A percentile compares a stretch with the other conserved stretches of the same genome.
phyloP scores from a whole-genome alignment of 2,797 vertebrate species.

The Centroberyx gerrardi region DNA sequence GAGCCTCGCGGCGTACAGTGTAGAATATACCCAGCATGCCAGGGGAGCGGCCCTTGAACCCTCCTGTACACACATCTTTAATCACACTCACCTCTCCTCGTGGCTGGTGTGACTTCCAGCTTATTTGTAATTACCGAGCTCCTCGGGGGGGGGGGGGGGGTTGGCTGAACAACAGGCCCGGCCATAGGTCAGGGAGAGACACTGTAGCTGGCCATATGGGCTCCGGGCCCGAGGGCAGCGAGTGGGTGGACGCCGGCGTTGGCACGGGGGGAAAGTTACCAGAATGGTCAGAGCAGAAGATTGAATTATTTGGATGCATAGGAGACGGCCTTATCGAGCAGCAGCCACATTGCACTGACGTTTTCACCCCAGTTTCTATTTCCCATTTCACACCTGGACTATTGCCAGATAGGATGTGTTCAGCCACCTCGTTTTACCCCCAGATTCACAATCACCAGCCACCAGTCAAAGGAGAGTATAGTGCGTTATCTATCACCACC shows the following conservation, averaged over 20 bases:
- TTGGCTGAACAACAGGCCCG: slow-evolving; percentile 71
- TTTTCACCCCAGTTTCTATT: slow-evolving; percentile 74
- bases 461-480: slow-evolving; percentile 66
- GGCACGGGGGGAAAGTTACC: slow-evolving; percentile 40
- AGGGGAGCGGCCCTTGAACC: slow-evolving; percentile 61
- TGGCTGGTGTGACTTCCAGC: slow-evolving; percentile 69
- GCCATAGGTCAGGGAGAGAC: slow-evolving; percentile 68
- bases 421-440: slow-evolving; percentile 61
- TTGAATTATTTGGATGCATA: slow-evolving; percentile 71
- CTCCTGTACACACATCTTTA: slow-evolving; percentile 68
- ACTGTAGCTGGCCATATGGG: slow-evolving; percentile 71
- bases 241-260: slow-evolving; percentile 45
- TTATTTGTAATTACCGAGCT: slow-evolving; percentile 76
- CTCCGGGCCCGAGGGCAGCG: slow-evolving; percentile 49
- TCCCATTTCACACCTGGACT: slow-evolving; percentile 81
- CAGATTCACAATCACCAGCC: slow-evolving; percentile 65
- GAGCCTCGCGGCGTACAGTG: slow-evolving; percentile 30
- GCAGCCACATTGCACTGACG: slow-evolving; percentile 67
- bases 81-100: slow-evolving; percentile 70
- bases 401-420: slow-evolving; percentile 73
- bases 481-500: slow-evolving; percentile 71
- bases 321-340: slow-evolving; percentile 75
- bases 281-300: slow-evolving; percentile 49
- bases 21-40: slow-evolving; percentile 27
- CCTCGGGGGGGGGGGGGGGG: slow-evolving; percentile 62